Evolutionary conservation across 2,797 vertebrate genomes (phyloP).

Genomic region (Malacoctenus gilli): DNA sequence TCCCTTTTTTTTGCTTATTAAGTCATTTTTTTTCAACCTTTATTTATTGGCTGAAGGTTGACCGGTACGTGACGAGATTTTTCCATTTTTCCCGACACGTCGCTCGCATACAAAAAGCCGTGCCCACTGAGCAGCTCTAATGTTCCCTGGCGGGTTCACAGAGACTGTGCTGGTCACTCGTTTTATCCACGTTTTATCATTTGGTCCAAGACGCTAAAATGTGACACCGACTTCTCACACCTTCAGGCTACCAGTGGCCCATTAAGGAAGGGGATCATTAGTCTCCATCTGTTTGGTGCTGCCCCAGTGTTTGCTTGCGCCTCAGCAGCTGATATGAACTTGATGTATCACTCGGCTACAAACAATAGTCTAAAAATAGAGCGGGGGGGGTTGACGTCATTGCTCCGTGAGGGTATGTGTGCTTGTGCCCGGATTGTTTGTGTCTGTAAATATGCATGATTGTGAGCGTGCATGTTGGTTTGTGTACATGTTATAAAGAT

Average conservation of each 20-base stretch:
- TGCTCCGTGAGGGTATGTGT: constrained; percentile 24
- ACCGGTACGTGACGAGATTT: constrained; percentile 23
- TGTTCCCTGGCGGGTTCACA: neutral
- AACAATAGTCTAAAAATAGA: constrained; percentile 80
- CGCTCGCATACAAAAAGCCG: too few relatives aligned
- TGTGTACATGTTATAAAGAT: constrained; percentile 17
- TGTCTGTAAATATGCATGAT: constrained; percentile 33
- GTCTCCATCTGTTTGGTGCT: constrained; percentile 75
- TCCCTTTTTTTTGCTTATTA: constrained; percentile 5
- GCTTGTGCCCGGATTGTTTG: constrained; percentile 15
- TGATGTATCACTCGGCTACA: constrained; percentile 73
- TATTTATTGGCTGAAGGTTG: constrained; percentile 11
- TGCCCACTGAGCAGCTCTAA: neutral
- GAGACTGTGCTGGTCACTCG: constrained; percentile 16
- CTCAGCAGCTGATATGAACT: constrained; percentile 67
- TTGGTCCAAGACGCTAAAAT: constrained; percentile 29
- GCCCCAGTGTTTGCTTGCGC: constrained; percentile 64
- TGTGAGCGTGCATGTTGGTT: constrained; percentile 1
- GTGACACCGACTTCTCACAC: constrained; percentile 36
- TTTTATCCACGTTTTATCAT: constrained; percentile 32
- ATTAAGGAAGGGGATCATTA: constrained; percentile 71
- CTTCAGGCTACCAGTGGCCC: constrained; percentile 58
- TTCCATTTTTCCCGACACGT: constrained; percentile 2
- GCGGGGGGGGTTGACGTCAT: constrained; percentile 39
- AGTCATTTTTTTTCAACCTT: constrained; percentile 10